Evolutionary conservation across 1,140 invertebrate species (phyloP).

Genomic region (Caenorhabditis remanei): DNA sequence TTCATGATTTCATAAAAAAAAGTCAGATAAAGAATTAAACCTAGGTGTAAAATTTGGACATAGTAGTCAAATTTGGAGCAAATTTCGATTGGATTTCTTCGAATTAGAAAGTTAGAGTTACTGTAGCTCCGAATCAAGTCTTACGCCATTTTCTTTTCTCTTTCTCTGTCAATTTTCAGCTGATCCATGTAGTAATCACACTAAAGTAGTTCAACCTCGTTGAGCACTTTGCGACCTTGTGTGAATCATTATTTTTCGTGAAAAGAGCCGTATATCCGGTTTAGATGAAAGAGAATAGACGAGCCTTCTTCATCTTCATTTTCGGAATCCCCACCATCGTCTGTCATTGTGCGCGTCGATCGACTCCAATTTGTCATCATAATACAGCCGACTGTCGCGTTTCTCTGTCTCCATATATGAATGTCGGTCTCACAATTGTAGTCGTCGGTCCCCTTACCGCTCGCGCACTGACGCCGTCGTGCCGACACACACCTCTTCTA

Average conservation of each 20-base stretch:
- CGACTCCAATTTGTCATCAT: conserved; percentile 52
- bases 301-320: conserved; percentile 14
- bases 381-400: conserved; percentile 38
- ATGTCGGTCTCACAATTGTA: conserved; percentile 36
- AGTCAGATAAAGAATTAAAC: too few relatives aligned
- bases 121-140: too few relatives aligned
- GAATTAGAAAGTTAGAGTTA: too few relatives aligned
- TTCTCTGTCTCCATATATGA: not conserved
- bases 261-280: conserved; percentile 24
- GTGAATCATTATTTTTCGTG: not conserved
- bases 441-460: conserved; percentile 29
- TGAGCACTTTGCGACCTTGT: not conserved
- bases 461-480: conserved; percentile 44
- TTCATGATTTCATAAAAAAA: too few relatives aligned
- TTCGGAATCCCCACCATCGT: conserved; percentile 23
- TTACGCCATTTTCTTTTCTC: too few relatives aligned
- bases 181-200: not conserved
- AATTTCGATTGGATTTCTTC: too few relatives aligned
- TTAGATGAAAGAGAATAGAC: conserved; percentile 17
- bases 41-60: too few relatives aligned
- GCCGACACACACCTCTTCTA: conserved; percentile 27
- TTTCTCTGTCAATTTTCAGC: too few relatives aligned
- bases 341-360: conserved; percentile 21
- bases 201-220: not conserved
- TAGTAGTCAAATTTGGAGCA: too few relatives aligned